phyloP scores from a whole-genome alignment of 2,888 invertebrate genomes.

The Atethmia centrago region DNA sequence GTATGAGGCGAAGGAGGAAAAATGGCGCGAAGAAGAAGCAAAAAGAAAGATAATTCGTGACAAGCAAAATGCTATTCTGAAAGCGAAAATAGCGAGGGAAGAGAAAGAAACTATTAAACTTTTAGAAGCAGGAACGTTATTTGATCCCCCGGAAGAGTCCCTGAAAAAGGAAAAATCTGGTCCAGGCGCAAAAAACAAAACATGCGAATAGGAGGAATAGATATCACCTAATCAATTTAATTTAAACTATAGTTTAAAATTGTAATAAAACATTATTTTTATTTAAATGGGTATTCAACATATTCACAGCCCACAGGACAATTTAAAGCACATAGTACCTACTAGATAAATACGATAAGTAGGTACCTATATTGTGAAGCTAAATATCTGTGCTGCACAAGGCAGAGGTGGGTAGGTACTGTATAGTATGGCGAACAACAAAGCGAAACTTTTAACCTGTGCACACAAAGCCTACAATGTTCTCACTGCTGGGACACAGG shows the following conservation, averaged over 20 bases:
- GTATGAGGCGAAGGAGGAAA: conserved; percentile 76
- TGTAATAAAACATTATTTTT: background rate
- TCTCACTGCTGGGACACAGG: too few relatives aligned
- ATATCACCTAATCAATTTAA: conserved; percentile 4
- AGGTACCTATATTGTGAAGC: background rate
- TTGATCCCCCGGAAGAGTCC: conserved; percentile 58
- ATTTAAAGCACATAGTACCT: background rate
- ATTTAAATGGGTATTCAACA: background rate
- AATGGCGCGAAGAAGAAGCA: conserved; percentile 77
- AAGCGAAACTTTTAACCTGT: conserved; percentile 9
- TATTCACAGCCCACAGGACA: background rate
- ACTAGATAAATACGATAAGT: background rate
- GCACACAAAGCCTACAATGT: conserved; percentile 5
- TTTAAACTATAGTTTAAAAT: too few relatives aligned
- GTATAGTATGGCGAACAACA: background rate
- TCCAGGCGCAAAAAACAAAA: background rate
- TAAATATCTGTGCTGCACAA: background rate
- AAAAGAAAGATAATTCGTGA: conserved; percentile 79
- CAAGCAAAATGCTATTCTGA: conserved; percentile 75
- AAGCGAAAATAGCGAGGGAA: conserved; percentile 77
- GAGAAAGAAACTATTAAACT: conserved; percentile 76
- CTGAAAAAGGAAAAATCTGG: accelerated
- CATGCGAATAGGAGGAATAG: background rate
- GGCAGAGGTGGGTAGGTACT: background rate
- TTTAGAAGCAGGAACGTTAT: conserved; percentile 81